Base-by-base conservation (phyloP, 2,888 invertebrate genomes). In the Pandemis heparana region DNA sequence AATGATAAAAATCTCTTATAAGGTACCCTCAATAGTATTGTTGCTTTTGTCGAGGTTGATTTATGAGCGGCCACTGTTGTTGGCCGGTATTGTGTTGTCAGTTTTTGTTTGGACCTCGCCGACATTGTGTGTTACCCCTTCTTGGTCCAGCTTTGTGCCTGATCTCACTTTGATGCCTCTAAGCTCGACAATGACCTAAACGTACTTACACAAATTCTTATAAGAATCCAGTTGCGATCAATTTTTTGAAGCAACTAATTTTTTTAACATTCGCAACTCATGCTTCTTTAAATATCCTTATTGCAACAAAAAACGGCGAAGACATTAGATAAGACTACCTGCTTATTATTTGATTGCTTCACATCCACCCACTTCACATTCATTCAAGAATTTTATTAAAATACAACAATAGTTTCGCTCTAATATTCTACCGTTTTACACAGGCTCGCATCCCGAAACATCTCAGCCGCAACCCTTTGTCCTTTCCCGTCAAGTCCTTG, bases 11-110 rank as follows among this genome's bases (percentile, higher is more conserved):
- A 94, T 94, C 94, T 94, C 93, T 93, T 94, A 93, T 94, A 92
- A 92, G 94, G 94, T 92, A 91, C 94, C 94, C 92, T 94, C 93
- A 94, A 93, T 92, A 92, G 92, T 88, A 93, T 94, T 94, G 94
- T 94, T 91, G 91, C 94, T 92, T 92, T 94, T 94, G 94, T 94
- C 90, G 87, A 91, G 91, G 88, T 92, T 94, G 94, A 94, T 94
- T 94, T 94, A 94, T 90, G 94, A 92, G 90, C 92, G 89, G 94
- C 93, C 94, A 93, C 94, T 90, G 93, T 93, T 93, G 94, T 93
- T 92, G 90, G 89, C 80, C 89, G 87, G 91, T 89, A 94, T 94
- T 94, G 94, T 94, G 92, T 88, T 92, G 93, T 92, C 92, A 92
- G 90, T 89, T 94, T 94, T 94, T 94, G 92, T 92, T 92, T 91